A percentile compares a stretch with the other conserved stretches of the same genome.
phyloP scores from a whole-genome alignment of 2,113 vertebrate genomes.

The Turdus rufiventris region DNA sequence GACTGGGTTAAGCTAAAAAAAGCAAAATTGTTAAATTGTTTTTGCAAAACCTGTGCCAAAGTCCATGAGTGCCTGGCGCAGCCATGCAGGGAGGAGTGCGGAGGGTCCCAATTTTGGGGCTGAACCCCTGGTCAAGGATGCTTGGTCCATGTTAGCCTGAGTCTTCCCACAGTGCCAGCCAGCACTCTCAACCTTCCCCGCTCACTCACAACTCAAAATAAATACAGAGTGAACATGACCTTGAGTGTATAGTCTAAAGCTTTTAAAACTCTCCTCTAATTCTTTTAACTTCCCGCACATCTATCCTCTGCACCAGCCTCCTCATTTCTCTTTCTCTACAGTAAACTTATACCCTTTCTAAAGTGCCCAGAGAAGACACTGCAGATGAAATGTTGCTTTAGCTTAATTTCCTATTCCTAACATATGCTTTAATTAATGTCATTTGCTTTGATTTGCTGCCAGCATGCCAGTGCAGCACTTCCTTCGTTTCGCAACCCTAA shows the following conservation, averaged over 20 bases:
- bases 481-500: slow-evolving; percentile 25
- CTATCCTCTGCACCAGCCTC: slow-evolving; percentile 45
- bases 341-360: slow-evolving; percentile 45
- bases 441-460: slow-evolving; percentile 62
- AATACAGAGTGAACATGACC: slow-evolving; percentile 24
- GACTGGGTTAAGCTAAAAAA: background rate
- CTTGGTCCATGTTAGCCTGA: fast-evolving
- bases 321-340: slow-evolving; percentile 54
- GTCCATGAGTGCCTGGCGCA: background rate
- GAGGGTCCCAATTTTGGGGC: fast-evolving
- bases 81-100: fast-evolving
- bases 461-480: slow-evolving; percentile 39
- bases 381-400: slow-evolving; percentile 54
- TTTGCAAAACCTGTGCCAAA: background rate
- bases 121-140: fast-evolving
- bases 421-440: slow-evolving; percentile 60
- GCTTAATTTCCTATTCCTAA: slow-evolving; percentile 57
- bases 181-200: background rate
- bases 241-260: background rate
- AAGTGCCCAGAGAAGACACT: slow-evolving; percentile 7
- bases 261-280: slow-evolving; percentile 51
- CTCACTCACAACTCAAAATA: slow-evolving; percentile 32
- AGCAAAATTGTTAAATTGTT: background rate
- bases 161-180: background rate
- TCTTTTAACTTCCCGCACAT: slow-evolving; percentile 48